These are phyloP conservation scores for Magallana gigas DNA, from an alignment of 1,140 invertebrate species.

Conservation along the genomic window DNA sequence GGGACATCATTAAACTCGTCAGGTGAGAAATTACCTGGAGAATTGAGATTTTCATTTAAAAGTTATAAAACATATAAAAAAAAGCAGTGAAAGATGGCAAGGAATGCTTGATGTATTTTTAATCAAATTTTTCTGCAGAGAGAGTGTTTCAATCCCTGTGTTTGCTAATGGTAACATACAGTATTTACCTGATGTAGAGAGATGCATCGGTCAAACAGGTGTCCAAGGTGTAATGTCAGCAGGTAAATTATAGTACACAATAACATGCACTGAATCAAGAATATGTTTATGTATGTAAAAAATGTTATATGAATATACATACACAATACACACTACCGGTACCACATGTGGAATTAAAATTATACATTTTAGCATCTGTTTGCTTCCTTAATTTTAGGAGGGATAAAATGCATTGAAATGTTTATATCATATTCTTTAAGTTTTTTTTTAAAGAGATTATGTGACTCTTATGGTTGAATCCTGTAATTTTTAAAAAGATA, in stretches of 20 bases:
- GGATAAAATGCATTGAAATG: background rate
- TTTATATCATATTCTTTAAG: background rate
- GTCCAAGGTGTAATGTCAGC: slow-evolving; percentile 87
- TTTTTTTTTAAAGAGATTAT: background rate
- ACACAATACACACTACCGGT: no score
- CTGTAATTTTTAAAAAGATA: no score
- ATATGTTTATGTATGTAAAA: no score
- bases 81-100: background rate
- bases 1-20: slow-evolving; percentile 95
- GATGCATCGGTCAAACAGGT: slow-evolving; percentile 91
- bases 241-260: slow-evolving; percentile 67
- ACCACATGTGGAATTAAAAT: no score
- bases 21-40: slow-evolving; percentile 82
- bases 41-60: background rate
- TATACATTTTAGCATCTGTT: no score
- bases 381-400: no score
- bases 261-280: no score
- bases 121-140: slow-evolving; percentile 80
- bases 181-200: slow-evolving; percentile 90
- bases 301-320: no score
- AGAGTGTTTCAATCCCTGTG: slow-evolving; percentile 93
- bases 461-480: background rate
- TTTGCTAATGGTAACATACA: slow-evolving; percentile 99
- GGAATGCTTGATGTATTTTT: background rate
- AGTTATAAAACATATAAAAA: background rate